These are phyloP conservation scores for Megalops atlanticus DNA, from an alignment of 2,113 vertebrate genomes.

Conservation along the genomic window DNA sequence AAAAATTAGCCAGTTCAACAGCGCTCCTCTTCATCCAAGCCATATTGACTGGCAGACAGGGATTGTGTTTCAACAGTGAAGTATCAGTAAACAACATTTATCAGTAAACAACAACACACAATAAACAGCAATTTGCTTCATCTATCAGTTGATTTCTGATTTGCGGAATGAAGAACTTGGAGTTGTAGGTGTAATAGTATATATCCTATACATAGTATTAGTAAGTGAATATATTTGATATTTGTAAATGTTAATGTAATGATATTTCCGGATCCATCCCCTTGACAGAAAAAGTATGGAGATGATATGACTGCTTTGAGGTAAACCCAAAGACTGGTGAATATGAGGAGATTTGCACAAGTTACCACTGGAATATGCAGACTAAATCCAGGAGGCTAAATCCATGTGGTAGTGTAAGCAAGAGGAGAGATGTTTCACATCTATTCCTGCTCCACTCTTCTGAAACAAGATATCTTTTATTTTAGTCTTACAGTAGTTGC, in stretches of 20 bases:
- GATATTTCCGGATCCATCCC: neutral
- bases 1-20: no score
- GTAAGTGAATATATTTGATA: neutral
- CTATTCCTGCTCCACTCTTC: neutral
- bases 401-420: neutral
- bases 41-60: no score
- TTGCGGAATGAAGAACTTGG: no score
- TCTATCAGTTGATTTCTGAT: neutral
- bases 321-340: neutral
- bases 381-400: neutral
- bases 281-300: neutral
- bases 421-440: neutral
- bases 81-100: no score
- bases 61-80: no score
- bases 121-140: no score
- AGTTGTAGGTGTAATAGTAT: no score
- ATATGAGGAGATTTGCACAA: neutral
- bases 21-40: no score
- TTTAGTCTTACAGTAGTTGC: neutral
- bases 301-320: neutral
- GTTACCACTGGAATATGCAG: neutral
- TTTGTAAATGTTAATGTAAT: no score
- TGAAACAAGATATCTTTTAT: neutral
- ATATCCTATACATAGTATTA: no score
- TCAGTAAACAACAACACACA: no score